Percentiles rank a stretch among this genome's conserved stretches.
Evolutionary conservation across 2,888 invertebrate genomes (phyloP).

Genomic region (Clunio marinus): DNA sequence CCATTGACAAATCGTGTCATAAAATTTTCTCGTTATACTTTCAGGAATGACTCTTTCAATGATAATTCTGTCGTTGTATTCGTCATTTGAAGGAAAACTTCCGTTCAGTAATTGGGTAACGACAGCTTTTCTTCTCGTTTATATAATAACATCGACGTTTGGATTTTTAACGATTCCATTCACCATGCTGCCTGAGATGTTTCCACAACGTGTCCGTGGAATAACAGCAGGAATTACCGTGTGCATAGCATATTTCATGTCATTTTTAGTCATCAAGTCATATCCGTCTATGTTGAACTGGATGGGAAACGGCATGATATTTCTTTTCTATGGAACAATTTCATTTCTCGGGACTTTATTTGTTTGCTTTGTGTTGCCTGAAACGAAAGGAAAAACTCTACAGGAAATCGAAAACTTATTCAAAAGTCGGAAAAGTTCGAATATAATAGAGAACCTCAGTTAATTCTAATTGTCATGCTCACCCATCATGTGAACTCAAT

Average conservation of each 20-base stretch:
- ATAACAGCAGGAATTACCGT: constrained; percentile 59
- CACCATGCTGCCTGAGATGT: constrained; percentile 64
- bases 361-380: constrained; percentile 57
- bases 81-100: constrained; percentile 40
- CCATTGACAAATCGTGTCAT: constrained; percentile 14
- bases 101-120: constrained; percentile 54
- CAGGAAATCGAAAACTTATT: constrained; percentile 60
- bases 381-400: constrained; percentile 60
- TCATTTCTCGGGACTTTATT: constrained; percentile 56
- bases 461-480: too few relatives aligned
- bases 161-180: constrained; percentile 62
- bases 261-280: constrained; percentile 60
- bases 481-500: too few relatives aligned
- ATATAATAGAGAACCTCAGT: too few relatives aligned
- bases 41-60: constrained; percentile 34
- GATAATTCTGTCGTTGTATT: constrained; percentile 23
- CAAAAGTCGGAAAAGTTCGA: too few relatives aligned
- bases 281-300: constrained; percentile 56
- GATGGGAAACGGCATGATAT: constrained; percentile 56
- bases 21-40: constrained; percentile 20
- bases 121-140: constrained; percentile 54
- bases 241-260: constrained; percentile 56
- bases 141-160: constrained; percentile 58
- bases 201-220: constrained; percentile 55
- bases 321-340: constrained; percentile 56